Evolutionary conservation across 2,888 invertebrate species (phyloP), one percentile per base, ranked within the genome.

Genomic region (Elmis aenea): DNA sequence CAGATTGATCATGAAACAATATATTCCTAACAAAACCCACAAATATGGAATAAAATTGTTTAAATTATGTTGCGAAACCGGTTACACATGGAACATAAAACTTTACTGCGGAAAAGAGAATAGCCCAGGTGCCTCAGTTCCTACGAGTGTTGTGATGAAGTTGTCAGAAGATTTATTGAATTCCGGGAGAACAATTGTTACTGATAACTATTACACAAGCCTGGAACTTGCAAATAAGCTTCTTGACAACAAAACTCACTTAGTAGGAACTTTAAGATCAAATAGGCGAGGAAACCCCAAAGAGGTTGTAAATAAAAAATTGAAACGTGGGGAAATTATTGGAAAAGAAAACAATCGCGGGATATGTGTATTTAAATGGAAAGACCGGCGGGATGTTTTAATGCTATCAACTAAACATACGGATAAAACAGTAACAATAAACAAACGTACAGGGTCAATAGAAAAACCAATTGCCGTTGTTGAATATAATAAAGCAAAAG

Each of bases 11-110:
- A n/a, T 30, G 3, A 9, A 12, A 6, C 22, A 27, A 27, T 27
- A 5, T 6, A 55, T 44, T 26, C 48, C 44, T 29, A 37, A 49
- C 32, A 55, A 55, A 30, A 32, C 28, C 3, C 54, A 55, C 36
- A 51, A 47, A 28, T 54, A 53, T 42, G 55, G 55, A 10, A 44
- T 58, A 21, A 55, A 57, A 45, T 25, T 55, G 15, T 54, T 51
- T 40, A 54, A 55, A 43, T 27, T 56, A 13, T 52, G 54, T 26
- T 12, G 25, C 12, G 9, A 14, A 3, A 27, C 23, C 12, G 28
- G 26, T 5, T 20, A 16, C n/a, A 28, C 12, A 6, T 28, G 15
- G 15, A 28, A 28, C 11, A 28, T 29, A 16, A 29, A 20, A 5
- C 9, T 29, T 18, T 27, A 18, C 8, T 5, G 5, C 5, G 18